phyloP scores from a whole-genome alignment of 2,888 invertebrate genomes.

The Euphydryas editha region DNA sequence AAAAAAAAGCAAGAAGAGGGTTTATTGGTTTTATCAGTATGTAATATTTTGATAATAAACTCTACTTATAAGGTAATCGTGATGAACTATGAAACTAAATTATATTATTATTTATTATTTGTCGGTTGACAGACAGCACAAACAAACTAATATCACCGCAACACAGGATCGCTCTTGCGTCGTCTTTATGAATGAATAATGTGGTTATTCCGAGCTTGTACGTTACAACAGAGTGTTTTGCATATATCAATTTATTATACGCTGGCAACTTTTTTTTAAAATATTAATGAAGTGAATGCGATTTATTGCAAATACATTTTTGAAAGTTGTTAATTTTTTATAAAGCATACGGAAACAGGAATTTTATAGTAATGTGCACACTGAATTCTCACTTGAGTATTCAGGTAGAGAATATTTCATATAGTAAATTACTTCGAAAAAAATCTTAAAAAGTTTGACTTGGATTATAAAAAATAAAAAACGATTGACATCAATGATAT shows the following conservation, averaged over 20 bases:
- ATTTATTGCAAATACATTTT: slow-evolving; percentile 31
- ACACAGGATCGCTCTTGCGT: slow-evolving; percentile 45
- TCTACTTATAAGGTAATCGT: not conserved
- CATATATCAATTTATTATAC: slow-evolving; percentile 43
- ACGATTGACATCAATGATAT: too few species aligned
- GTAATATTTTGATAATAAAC: not conserved
- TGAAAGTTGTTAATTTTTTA: slow-evolving; percentile 22
- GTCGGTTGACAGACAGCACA: slow-evolving; percentile 34
- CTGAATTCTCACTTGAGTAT: not conserved
- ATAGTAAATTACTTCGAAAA: not conserved
- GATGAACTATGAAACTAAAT: slow-evolving; percentile 18
- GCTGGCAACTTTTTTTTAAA: slow-evolving; percentile 34
- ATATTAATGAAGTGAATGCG: slow-evolving; percentile 28
- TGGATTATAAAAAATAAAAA: too few species aligned
- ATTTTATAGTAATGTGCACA: not conserved
- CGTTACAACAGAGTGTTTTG: slow-evolving; percentile 42
- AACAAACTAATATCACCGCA: slow-evolving; percentile 42
- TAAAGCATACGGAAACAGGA: not conserved
- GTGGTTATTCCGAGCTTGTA: slow-evolving; percentile 49
- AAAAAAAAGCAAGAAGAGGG: too few species aligned
- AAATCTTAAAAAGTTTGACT: too few species aligned
- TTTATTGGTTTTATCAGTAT: not conserved
- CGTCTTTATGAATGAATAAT: slow-evolving; percentile 52
- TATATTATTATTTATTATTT: slow-evolving; percentile 35
- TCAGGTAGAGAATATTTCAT: not conserved